Conservation (phyloP, 2,113 vertebrate genomes). For the Trachemys scripta region DNA sequence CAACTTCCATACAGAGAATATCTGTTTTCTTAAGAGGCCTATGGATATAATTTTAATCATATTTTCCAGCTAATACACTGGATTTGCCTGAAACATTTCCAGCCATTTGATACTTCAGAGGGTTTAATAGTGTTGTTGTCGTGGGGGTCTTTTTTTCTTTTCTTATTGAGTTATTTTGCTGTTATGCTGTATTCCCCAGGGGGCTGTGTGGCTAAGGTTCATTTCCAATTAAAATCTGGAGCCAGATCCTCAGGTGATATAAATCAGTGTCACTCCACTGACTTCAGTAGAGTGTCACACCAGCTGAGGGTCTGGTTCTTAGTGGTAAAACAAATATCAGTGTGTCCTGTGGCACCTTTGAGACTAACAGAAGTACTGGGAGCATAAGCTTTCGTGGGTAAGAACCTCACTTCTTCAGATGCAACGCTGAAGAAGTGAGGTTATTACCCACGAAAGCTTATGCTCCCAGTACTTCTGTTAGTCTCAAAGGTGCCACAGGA, state of each 20-base stretch:
- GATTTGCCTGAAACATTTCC: background rate
- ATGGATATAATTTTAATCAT: background rate
- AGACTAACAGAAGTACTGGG: too few species aligned
- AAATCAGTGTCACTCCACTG: background rate
- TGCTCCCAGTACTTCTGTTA: too few species aligned
- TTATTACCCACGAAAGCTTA: too few species aligned
- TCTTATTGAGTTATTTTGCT: background rate
- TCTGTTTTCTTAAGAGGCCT: background rate
- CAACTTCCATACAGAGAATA: fast-evolving
- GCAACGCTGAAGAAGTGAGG: too few species aligned
- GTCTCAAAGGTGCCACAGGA: too few species aligned
- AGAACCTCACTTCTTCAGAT: too few species aligned
- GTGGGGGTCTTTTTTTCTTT: background rate
- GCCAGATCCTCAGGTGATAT: background rate
- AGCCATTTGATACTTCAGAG: background rate
- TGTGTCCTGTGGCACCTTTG: too few species aligned
- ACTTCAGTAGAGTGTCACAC: fast-evolving
- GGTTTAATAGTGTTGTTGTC: fast-evolving
- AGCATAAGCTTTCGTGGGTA: too few species aligned
- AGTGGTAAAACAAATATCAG: fast-evolving
- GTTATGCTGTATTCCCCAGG: fast-evolving
- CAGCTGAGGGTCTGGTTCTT: background rate
- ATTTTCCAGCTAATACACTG: background rate
- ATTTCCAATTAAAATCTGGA: background rate
- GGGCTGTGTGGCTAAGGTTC: fast-evolving